Evolutionary conservation across 2,888 invertebrate genomes (phyloP).

Genomic region (Drosophila melanosoma): DNA sequence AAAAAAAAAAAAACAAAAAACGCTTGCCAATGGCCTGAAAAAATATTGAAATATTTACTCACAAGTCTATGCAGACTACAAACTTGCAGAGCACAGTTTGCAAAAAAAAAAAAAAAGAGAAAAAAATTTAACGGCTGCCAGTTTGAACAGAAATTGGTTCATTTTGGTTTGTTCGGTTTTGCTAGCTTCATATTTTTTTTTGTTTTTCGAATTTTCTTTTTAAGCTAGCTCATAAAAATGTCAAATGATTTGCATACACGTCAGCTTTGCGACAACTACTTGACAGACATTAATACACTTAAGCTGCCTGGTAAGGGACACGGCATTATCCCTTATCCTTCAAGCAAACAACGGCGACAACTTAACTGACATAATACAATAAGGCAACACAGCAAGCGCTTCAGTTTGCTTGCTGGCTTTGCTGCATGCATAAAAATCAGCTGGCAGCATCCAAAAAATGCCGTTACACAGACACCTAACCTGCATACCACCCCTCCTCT

Average conservation of each 20-base stretch:
- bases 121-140: conserved; percentile 19
- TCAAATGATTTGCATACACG: conserved; percentile 80
- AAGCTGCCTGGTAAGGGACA: conserved; percentile 69
- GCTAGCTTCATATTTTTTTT: background rate
- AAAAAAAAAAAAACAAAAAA: conserved; percentile 2
- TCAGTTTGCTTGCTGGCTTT: conserved; percentile 15
- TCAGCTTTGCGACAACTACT: conserved; percentile 75
- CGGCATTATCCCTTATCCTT: conserved; percentile 76
- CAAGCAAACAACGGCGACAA: conserved; percentile 66
- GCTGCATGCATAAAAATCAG: conserved; percentile 58
- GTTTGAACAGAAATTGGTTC: conserved; percentile 13
- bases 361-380: conserved; percentile 81
- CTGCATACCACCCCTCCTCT: background rate
- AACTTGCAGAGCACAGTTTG: conserved; percentile 10
- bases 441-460: conserved; percentile 34
- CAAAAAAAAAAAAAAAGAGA: background rate
- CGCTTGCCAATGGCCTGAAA: conserved; percentile 55
- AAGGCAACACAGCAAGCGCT: conserved; percentile 64
- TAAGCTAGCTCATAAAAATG: conserved; percentile 70
- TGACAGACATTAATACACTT: conserved; percentile 82
- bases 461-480: conserved; percentile 38
- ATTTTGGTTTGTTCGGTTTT: conserved; percentile 6
- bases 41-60: conserved; percentile 70
- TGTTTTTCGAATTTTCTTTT: conserved; percentile 12
- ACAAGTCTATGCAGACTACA: conserved; percentile 15